Percentiles rank a stretch among this genome's conserved stretches.
These are phyloP conservation scores for Azemiops feae DNA, from an alignment of 2,113 vertebrate species.

Conservation along the genomic window DNA sequence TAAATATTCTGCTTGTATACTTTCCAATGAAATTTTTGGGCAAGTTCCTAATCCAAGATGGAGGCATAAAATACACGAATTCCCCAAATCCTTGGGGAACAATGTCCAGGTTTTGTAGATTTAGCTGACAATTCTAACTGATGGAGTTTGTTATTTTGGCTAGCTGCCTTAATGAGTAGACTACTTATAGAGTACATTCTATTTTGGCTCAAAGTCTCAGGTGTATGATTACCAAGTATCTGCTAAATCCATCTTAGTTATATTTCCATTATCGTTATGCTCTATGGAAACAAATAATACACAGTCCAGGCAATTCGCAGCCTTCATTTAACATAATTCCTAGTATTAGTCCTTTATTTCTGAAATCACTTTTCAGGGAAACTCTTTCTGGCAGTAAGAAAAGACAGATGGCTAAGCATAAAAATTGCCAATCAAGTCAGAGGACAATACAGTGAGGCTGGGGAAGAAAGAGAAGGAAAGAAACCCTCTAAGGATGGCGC, in stretches of 20 bases:
- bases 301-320: background rate
- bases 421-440: slow-evolving; percentile 17
- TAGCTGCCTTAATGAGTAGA: slow-evolving; percentile 26
- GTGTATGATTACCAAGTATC: background rate
- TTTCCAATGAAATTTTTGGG: background rate
- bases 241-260: slow-evolving; percentile 19
- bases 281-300: slow-evolving; percentile 1
- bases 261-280: background rate
- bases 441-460: slow-evolving; percentile 19
- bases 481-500: slow-evolving; percentile 22
- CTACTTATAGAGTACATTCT: background rate
- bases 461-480: slow-evolving; percentile 15
- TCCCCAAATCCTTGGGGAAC: background rate
- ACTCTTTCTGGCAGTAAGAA: background rate
- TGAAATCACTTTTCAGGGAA: slow-evolving; percentile 34
- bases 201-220: background rate
- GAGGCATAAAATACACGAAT: background rate
- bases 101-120: background rate
- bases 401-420: slow-evolving; percentile 39
- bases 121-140: background rate
- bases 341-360: slow-evolving; percentile 11
- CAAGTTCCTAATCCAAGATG: background rate
- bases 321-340: slow-evolving; percentile 23
- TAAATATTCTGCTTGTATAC: background rate
- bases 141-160: background rate